phyloP scores from a whole-genome alignment of 2,113 vertebrate species.

The Cervus canadensis region DNA sequence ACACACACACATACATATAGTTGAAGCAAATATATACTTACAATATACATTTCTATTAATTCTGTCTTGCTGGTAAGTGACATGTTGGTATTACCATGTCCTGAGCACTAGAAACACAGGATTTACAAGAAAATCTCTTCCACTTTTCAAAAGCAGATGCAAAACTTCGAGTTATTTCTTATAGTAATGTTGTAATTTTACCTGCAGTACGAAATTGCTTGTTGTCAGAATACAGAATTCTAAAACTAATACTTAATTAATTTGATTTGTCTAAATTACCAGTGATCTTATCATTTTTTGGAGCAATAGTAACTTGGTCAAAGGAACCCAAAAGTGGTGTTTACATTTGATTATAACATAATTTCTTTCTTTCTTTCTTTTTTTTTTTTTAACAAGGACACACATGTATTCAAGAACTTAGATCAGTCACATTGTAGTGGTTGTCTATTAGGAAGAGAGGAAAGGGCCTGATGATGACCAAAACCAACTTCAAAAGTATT shows the following conservation, averaged over 20 bases:
- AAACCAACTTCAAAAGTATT: too few species aligned
- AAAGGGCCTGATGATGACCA: too few species aligned
- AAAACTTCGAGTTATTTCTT: neutral
- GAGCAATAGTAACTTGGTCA: neutral
- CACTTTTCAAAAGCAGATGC: neutral
- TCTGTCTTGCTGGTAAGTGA: neutral
- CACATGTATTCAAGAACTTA: too few species aligned
- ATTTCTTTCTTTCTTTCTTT: neutral
- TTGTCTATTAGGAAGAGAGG: too few species aligned
- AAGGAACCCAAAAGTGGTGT: neutral
- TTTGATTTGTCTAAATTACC: constrained; percentile 20
- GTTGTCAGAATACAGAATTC: neutral
- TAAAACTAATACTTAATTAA: neutral
- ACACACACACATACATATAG: neutral
- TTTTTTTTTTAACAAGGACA: too few species aligned
- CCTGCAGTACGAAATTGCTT: neutral
- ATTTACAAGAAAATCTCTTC: constrained; percentile 3
- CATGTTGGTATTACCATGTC: neutral
- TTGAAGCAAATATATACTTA: neutral
- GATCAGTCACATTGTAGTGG: too few species aligned
- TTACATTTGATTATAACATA: neutral
- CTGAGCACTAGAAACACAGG: neutral
- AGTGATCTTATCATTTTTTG: neutral
- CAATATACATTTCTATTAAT: neutral
- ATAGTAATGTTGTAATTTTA: constrained; percentile 33